phyloP scores from a whole-genome alignment of 2,797 vertebrate species.

The Petrocephalus sullivani region DNA sequence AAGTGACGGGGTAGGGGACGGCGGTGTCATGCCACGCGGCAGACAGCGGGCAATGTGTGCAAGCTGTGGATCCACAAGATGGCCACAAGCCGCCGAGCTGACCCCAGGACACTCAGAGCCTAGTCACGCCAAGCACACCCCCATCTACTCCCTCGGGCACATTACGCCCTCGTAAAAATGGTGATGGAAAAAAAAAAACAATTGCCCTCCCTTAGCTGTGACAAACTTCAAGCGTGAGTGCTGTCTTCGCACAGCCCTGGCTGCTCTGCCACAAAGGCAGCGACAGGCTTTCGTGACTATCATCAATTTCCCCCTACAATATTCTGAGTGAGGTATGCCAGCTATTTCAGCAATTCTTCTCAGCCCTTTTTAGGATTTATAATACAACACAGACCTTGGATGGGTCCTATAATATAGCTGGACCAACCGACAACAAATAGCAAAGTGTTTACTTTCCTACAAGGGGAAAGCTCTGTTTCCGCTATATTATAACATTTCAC shows the following conservation, averaged over 20 bases:
- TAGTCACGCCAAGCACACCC: slow-evolving; percentile 15
- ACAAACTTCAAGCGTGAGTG: neutral
- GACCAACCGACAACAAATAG: neutral
- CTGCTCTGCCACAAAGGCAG: slow-evolving; percentile 36
- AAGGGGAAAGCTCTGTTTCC: neutral
- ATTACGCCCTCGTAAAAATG: neutral
- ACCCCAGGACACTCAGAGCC: slow-evolving; percentile 20
- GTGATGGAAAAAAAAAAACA: neutral
- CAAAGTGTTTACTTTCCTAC: slow-evolving; percentile 9
- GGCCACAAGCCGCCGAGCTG: slow-evolving; percentile 4
- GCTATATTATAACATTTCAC: neutral
- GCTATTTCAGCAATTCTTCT: neutral
- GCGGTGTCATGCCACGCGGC: neutral
- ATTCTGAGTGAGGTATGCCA: slow-evolving; percentile 31
- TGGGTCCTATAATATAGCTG: neutral
- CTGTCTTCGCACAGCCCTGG: slow-evolving; percentile 21
- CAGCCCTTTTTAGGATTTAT: slow-evolving; percentile 25
- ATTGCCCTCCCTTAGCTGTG: neutral
- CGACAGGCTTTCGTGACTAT: slow-evolving; percentile 34
- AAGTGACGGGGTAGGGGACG: neutral
- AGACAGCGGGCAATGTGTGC: neutral
- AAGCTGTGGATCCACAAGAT: neutral
- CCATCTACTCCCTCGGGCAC: slow-evolving; percentile 15
- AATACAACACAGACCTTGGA: neutral
- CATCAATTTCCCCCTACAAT: slow-evolving; percentile 25